These are phyloP conservation scores for Hylaea fasciaria DNA, from an alignment of 2,888 invertebrate species.

Conservation along the genomic window DNA sequence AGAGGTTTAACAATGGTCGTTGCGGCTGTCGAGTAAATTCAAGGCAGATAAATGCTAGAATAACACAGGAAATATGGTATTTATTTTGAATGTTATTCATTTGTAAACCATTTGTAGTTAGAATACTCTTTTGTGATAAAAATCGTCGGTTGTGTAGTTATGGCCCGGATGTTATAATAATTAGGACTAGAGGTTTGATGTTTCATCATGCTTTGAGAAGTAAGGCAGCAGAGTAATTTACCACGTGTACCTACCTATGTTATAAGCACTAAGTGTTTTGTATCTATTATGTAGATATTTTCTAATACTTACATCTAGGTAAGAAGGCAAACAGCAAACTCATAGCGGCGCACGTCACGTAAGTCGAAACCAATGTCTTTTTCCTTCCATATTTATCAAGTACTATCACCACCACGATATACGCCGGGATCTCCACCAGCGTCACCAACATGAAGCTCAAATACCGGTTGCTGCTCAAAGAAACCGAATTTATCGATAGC, in stretches of 20 bases:
- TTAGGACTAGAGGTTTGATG: not conserved
- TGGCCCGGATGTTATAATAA: not conserved
- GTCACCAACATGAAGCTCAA: conserved; percentile 89
- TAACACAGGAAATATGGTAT: conserved; percentile 24
- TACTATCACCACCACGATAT: conserved; percentile 86
- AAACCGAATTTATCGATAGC: conserved; percentile 90
- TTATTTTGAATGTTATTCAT: conserved; percentile 14
- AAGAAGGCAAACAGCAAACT: conserved; percentile 86
- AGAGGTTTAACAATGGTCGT: conserved; percentile 7
- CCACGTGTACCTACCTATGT: no score
- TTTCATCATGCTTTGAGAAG: no score
- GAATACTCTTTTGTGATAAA: not conserved
- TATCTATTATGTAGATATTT: not conserved
- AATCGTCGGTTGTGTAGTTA: not conserved
- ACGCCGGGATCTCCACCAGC: conserved; percentile 90
- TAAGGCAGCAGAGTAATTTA: no score
- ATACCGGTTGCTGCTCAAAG: conserved; percentile 90
- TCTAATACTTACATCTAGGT: conserved; percentile 80
- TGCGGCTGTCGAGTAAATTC: conserved; percentile 17
- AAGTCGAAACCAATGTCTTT: conserved; percentile 86
- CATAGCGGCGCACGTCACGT: conserved; percentile 85
- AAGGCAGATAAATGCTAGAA: conserved; percentile 19
- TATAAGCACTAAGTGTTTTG: no score
- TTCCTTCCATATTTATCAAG: conserved; percentile 88
- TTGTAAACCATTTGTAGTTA: conserved; percentile 12